Base-by-base conservation (phyloP, 2,888 invertebrate genomes). In the Lasioglossum oenotherae region DNA sequence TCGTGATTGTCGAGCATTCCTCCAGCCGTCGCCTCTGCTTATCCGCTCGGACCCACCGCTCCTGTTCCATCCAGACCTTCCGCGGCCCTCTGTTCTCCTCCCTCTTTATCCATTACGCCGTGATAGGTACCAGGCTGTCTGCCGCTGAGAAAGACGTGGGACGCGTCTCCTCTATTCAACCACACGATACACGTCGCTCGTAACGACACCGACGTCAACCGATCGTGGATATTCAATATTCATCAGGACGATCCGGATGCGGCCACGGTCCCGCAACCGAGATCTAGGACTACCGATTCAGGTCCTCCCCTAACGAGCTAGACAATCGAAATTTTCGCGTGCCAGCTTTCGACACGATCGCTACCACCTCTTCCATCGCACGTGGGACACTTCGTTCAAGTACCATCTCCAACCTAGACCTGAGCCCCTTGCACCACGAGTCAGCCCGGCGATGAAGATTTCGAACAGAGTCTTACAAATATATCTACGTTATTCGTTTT, bases 81-180 rank as follows among this genome's bases (percentile, higher is more conserved):
- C 31, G 3, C 16, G 6, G 19, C 23, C 38, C 69, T 69, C 69
- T 23, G n/a, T 69, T 67, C 72, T 67, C 72, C 27, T 27, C 31
- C 31, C 67, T 38, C 4, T 14, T 41, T 31, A 31, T 53, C 2
- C 38, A 5, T 41, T 2, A n/a, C 14, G 44, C 38, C 46, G 77
- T 35, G 69, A 41, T 74, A 75, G 90, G 88, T 89, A 90, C 84
- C 90, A 89, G 78, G 86, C 89, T 90, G 90, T 89, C 89, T 89
- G 82, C 80, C 74, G 76, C 49, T 76, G 85, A 88, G 89, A 87
- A 85, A 90, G 90, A 90, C 85, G 90, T 89, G 90, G 89, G 85
- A 85, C 49, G 82, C 46, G 74, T 74, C 27, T 64, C 27, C 27
- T 27, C 60, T 60, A 60, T 60, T 27, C 60, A 60, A 85, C 67